Evolutionary conservation across 92 coral and sea anemone species (phyloP), one percentile per base, ranked within the genome.

Genomic region (Actinostola sp.): DNA sequence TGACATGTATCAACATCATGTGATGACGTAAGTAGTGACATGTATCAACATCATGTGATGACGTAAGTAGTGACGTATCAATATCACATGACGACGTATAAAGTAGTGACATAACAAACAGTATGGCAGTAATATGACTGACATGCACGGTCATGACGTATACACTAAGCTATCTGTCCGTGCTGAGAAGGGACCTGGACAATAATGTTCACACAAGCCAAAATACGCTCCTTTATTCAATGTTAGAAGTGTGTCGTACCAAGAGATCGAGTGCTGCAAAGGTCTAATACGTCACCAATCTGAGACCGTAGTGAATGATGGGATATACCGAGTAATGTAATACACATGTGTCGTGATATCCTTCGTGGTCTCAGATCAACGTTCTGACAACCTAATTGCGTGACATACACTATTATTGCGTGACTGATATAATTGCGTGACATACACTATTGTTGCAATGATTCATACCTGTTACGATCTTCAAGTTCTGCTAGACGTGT

Each of bases 401-500:
- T n/a, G n/a, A n/a, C n/a, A n/a, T n/a, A n/a, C n/a, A n/a, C n/a
- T n/a, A n/a, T n/a, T n/a, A n/a, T n/a, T n/a, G n/a, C n/a, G n/a
- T 51, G 25, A 3, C 17, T 26, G 25, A 51, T 51, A 19, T 26
- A 51, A 4, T 16, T 51, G 58, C 25, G 58, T 51, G 25, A 3
- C 7, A 19, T 26, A 19, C 17, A 51, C 25, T 4, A 8, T 4
- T 26, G 24, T 3, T 4, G 17, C 29, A n/a, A n/a, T n/a, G n/a
- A n/a, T n/a, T 11, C 59, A 15, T 75, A 93, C 99, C 99, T 95
- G 82, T 71, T 87, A 36, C 92, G 86, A 72, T 92, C 93, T 49
- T 95, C 88, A 30, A 95, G 67, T 57, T 95, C 99, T 2, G 99
- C 97, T 16, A 89, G 84, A 67, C 88, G 77, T 59, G 86, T 85